Evolutionary conservation across 2,113 vertebrate genomes (phyloP).

Genomic region (Willisornis vidua): DNA sequence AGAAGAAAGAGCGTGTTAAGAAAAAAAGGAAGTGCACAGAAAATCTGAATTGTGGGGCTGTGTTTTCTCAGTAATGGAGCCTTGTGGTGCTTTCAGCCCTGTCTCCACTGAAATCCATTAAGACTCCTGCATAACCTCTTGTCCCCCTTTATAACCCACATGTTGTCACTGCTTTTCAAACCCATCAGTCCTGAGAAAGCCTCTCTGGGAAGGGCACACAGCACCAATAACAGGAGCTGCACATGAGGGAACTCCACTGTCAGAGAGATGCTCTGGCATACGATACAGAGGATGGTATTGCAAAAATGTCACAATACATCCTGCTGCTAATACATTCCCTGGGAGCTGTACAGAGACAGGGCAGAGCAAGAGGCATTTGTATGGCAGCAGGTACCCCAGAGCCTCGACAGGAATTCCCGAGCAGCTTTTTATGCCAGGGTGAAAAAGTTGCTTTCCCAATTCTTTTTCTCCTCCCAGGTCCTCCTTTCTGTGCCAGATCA

Average conservation of each 20-base stretch:
- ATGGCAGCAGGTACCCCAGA: neutral
- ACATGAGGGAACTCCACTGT: conserved; percentile 19
- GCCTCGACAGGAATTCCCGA: neutral
- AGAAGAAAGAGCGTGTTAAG: neutral
- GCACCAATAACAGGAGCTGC: neutral
- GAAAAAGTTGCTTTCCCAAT: neutral
- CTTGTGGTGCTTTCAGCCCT: neutral
- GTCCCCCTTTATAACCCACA: neutral
- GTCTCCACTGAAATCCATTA: neutral
- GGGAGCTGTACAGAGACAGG: neutral
- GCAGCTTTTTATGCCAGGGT: neutral
- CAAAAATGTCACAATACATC: conserved; percentile 8
- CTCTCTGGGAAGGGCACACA: neutral
- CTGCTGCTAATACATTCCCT: conserved; percentile 26
- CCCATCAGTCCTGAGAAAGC: neutral
- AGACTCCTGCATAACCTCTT: neutral
- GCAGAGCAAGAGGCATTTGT: neutral
- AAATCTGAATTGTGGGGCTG: neutral
- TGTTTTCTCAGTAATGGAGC: neutral
- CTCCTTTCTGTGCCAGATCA: neutral
- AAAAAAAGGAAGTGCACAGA: neutral
- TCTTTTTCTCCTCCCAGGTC: neutral
- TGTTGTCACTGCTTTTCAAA: conserved; percentile 25
- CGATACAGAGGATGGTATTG: neutral
- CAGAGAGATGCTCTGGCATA: neutral